These are phyloP conservation scores for Melanaphis sacchari DNA, from an alignment of 1,140 invertebrate genomes.

Conservation along the genomic window DNA sequence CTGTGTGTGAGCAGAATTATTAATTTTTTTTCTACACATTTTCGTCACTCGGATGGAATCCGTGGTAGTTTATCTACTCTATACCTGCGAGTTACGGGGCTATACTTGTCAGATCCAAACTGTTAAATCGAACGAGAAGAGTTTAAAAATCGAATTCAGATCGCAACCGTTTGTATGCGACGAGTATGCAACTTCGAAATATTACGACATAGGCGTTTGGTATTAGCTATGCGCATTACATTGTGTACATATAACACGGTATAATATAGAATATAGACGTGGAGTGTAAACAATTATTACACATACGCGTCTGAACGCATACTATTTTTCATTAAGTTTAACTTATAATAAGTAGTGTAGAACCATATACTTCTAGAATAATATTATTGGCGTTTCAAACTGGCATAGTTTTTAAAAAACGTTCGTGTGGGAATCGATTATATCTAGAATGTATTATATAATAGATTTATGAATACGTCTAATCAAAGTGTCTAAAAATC, in stretches of 20 bases:
- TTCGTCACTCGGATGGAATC: not conserved
- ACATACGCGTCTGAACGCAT: not conserved
- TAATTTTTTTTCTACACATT: not conserved
- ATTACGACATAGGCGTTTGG: too few relatives aligned
- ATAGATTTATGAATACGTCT: not conserved
- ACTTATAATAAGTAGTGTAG: not conserved
- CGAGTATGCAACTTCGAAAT: too few relatives aligned
- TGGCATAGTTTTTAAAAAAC: not conserved
- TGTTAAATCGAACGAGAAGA: not conserved
- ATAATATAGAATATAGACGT: too few relatives aligned
- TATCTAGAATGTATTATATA: not conserved
- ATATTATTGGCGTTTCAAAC: not conserved
- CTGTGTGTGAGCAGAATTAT: not conserved
- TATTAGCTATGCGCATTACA: too few relatives aligned
- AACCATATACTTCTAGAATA: not conserved
- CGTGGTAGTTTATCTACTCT: not conserved
- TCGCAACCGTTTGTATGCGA: too few relatives aligned
- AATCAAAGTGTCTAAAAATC: not conserved
- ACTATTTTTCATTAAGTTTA: not conserved
- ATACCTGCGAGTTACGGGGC: not conserved
- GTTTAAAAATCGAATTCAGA: not conserved
- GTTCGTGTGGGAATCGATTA: not conserved
- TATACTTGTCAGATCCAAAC: not conserved
- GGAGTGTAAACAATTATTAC: too few relatives aligned
- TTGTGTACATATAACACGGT: too few relatives aligned